Conservation (phyloP, 2,797 vertebrate species). For the Rhynchonycteris naso region DNA sequence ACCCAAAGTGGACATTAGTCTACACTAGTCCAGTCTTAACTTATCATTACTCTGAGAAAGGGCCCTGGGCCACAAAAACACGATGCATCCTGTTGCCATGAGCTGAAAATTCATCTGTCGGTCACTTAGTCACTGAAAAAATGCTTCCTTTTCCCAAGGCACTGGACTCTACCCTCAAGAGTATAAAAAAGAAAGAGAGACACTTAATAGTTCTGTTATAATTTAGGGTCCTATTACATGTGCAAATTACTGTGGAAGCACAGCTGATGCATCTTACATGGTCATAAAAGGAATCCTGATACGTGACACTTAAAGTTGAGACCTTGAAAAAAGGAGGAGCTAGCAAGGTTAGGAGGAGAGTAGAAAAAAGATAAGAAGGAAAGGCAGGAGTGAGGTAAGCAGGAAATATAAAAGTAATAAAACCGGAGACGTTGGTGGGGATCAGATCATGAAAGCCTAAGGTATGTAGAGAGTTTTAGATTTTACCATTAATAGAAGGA, state of each 20-base stretch:
- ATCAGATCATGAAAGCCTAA: not conserved
- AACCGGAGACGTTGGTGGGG: not conserved
- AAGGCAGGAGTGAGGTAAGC: not conserved
- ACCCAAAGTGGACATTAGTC: not conserved
- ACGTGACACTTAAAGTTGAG: not conserved
- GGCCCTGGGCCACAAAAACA: not conserved
- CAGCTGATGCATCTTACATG: not conserved
- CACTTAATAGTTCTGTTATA: not conserved
- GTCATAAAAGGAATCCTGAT: not conserved
- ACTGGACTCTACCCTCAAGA: not conserved
- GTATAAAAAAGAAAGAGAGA: not conserved
- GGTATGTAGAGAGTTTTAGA: not conserved
- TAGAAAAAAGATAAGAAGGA: not conserved
- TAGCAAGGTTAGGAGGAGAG: not conserved
- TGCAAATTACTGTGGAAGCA: too few relatives aligned
- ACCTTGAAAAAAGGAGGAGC: not conserved
- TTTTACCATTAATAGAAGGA: not conserved
- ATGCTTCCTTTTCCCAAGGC: not conserved
- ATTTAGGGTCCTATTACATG: not conserved
- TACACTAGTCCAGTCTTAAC: not conserved
- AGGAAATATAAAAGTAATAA: not conserved
- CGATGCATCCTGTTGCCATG: accelerated
- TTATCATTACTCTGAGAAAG: not conserved
- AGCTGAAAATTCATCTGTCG: not conserved
- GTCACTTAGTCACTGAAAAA: not conserved